Base-by-base conservation (phyloP, 2,113 vertebrate genomes). In the Xenopus borealis region DNA sequence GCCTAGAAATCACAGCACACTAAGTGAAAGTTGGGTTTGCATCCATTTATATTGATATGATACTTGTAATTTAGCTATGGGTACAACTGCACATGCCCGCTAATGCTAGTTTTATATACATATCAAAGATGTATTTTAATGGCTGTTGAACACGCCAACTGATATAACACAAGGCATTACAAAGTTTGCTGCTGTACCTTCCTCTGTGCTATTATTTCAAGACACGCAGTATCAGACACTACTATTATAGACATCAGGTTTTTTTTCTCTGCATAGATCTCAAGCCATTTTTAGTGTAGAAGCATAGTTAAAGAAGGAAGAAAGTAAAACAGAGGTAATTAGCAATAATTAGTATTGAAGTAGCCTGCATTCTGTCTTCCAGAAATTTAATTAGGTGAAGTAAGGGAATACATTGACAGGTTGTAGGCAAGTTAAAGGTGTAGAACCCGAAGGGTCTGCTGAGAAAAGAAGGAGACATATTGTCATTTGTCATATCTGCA, bases 401-500 rank as follows among this genome's bases (percentile, higher is more conserved):
- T 64, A 55, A 13, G 71, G 71, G 61, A 64, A 64, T 62, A 52
- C 13, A n/a, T 30, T 72, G 70, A 63, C 71, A 72, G 61, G 71
- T 19, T 16, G 61, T 27, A 10, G 5, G 45, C 46, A 53, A 53
- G 71, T 47, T 65, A 62, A 64, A 72, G 62, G 61, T 72, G 50
- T 17, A 17, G n/a, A 30, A 23, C 27, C 62, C 12, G 12, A 47
- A 64, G 71, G 23, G 61, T 72, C 61, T 53, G 12, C 13, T 1
- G 50, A 53, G 62, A 17, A 53, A 47, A 61, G 13, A 23, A 63
- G 23, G 46, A 53, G 59, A 52, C 46, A 52, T 55, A 45, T 62
- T 63, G 30, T 72, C 62, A 65, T 65, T 65, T 72, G 62, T 72
- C 71, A 72, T 72, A 23, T 65, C 71, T 64, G 50, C 61, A 72